Conservation (phyloP, 2,888 invertebrate species). For the Malacosoma neustria region DNA sequence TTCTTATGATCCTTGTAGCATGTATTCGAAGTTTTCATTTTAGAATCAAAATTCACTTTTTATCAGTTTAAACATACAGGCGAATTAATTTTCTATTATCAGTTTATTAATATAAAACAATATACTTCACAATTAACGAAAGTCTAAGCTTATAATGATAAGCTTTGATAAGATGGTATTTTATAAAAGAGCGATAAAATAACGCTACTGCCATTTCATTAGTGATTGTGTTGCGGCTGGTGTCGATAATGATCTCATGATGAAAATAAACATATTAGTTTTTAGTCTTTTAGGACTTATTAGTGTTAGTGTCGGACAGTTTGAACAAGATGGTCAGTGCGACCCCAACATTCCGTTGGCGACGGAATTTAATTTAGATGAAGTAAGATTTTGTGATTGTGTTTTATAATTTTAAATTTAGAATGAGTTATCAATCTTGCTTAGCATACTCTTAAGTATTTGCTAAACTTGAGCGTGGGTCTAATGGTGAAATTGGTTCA, state of each 20-base stretch:
- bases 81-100: not conserved
- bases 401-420: too few relatives aligned
- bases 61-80: not conserved
- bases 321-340: slow-evolving; percentile 45
- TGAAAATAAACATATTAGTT: slow-evolving; percentile 29
- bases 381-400: slow-evolving; percentile 23
- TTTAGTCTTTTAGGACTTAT: slow-evolving; percentile 33
- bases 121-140: slow-evolving; percentile 9
- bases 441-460: too few relatives aligned
- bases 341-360: slow-evolving; percentile 21
- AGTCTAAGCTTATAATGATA: slow-evolving; percentile 2
- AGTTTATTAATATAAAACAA: not conserved
- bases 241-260: slow-evolving; percentile 43
- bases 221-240: slow-evolving; percentile 27
- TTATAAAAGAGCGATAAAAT: slow-evolving; percentile 36
- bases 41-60: too few relatives aligned
- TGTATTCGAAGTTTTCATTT: too few relatives aligned
- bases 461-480: too few relatives aligned
- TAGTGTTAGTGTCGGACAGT: slow-evolving; percentile 34
- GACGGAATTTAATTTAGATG: slow-evolving; percentile 23
- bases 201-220: slow-evolving; percentile 33
- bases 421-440: too few relatives aligned
- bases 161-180: slow-evolving; percentile 29
- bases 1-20: too few relatives aligned
- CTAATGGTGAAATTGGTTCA: too few relatives aligned